Evolutionary conservation across 1,140 invertebrate genomes (phyloP).

Genomic region (Phortica variegata): DNA sequence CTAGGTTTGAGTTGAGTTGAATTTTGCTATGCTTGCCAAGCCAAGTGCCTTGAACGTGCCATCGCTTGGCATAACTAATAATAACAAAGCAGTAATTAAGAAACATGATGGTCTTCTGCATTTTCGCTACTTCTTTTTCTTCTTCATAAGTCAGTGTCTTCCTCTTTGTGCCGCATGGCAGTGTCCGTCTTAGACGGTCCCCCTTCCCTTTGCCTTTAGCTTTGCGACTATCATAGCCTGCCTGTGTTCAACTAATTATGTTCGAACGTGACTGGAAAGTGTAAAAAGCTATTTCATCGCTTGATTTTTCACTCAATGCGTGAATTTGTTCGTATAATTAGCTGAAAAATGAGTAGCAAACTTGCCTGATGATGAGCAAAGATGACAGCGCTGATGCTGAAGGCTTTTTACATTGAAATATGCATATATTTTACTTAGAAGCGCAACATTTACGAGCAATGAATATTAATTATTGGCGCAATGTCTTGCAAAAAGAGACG

Average conservation of each 20-base stretch:
- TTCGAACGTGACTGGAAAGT: constrained; percentile 53
- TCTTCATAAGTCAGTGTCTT: no score
- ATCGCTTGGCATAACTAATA: constrained; percentile 35
- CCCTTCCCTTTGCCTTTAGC: neutral
- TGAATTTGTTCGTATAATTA: constrained; percentile 42
- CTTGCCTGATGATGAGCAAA: no score
- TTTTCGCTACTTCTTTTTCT: constrained; percentile 9
- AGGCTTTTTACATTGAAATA: no score
- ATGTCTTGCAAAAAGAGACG: no score
- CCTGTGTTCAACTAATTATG: constrained; percentile 49
- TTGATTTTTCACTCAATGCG: constrained; percentile 43
- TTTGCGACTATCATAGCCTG: constrained; percentile 1
- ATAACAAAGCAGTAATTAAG: constrained; percentile 53
- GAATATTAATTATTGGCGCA: no score
- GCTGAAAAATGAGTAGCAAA: constrained; percentile 47
- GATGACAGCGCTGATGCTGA: no score
- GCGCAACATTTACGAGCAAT: no score
- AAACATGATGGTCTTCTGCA: constrained; percentile 53
- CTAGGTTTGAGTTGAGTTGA: neutral
- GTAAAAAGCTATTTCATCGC: constrained; percentile 51
- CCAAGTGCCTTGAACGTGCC: constrained; percentile 10
- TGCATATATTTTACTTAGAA: no score
- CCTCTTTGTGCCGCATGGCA: no score
- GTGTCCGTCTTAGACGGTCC: no score
- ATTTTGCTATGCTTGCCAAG: constrained; percentile 3